A percentile compares a stretch with the other conserved stretches of the same genome.
These are phyloP conservation scores for Acanthurus leucopareius DNA, from an alignment of 2,797 vertebrate genomes.

Conservation along the genomic window DNA sequence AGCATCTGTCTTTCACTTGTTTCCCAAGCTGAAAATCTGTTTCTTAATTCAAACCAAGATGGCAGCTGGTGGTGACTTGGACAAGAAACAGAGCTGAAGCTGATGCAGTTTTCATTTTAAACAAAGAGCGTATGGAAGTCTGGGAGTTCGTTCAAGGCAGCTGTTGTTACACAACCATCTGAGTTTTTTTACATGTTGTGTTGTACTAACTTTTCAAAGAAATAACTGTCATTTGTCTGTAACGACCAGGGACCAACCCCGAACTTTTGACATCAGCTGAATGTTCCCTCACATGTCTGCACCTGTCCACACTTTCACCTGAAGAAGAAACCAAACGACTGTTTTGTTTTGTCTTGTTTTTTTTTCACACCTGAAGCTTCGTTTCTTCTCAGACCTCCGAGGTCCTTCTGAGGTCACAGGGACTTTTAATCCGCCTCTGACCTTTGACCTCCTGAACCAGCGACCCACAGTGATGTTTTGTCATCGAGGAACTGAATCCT, in stretches of 20 bases:
- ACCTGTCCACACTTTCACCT: background rate
- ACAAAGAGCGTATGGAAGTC: no score
- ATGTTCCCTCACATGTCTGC: background rate
- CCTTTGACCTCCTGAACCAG: conserved; percentile 29
- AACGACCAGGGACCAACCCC: background rate
- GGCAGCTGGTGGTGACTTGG: background rate
- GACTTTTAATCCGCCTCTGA: conserved; percentile 1
- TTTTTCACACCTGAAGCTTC: background rate
- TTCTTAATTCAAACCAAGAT: no score
- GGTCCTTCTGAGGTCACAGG: conserved; percentile 7
- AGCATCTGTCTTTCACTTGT: background rate
- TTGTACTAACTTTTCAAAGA: no score
- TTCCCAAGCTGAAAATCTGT: background rate
- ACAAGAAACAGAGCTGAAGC: no score
- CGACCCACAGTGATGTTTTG: conserved; percentile 9
- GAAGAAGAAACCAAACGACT: background rate
- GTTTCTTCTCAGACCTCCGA: background rate
- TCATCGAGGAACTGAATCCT: conserved; percentile 42
- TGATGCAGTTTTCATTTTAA: no score
- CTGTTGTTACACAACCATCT: no score
- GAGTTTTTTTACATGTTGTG: no score
- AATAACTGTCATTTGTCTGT: no score
- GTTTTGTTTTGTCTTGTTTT: no score
- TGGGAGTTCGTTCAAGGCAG: no score
- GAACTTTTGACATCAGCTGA: background rate